These are phyloP conservation scores for Oplegnathus fasciatus DNA, from an alignment of 2,113 vertebrate species.

Conservation along the genomic window DNA sequence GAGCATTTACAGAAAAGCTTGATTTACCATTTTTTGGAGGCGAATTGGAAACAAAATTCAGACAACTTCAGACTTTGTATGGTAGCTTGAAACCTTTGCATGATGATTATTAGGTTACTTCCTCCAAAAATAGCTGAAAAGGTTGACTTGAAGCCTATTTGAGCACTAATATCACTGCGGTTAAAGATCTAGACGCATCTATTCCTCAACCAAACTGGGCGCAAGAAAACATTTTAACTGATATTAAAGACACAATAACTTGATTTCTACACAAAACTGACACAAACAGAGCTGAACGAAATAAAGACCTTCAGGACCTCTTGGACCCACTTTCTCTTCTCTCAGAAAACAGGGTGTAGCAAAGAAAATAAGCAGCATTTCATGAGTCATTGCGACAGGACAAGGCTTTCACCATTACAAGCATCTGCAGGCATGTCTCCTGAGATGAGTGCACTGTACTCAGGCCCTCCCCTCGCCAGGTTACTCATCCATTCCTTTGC, in stretches of 20 bases:
- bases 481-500: slow-evolving; percentile 52
- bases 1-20: neutral
- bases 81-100: neutral
- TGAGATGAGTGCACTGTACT: neutral
- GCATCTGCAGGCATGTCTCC: slow-evolving; percentile 34
- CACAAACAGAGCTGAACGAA: neutral
- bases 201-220: neutral
- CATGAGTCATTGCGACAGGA: slow-evolving; percentile 54
- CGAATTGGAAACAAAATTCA: neutral
- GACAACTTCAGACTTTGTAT: neutral
- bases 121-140: neutral
- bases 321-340: no score
- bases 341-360: slow-evolving; percentile 39
- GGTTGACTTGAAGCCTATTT: neutral
- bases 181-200: no score
- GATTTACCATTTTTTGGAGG: neutral
- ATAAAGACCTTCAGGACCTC: neutral
- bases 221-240: neutral
- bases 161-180: neutral
- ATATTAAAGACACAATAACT: neutral
- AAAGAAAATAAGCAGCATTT: slow-evolving; percentile 32
- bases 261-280: neutral
- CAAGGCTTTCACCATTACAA: slow-evolving; percentile 19
- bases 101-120: neutral
- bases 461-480: neutral